Base-by-base conservation (phyloP, 1,140 invertebrate species). In the Brachionus calyciflorus region DNA sequence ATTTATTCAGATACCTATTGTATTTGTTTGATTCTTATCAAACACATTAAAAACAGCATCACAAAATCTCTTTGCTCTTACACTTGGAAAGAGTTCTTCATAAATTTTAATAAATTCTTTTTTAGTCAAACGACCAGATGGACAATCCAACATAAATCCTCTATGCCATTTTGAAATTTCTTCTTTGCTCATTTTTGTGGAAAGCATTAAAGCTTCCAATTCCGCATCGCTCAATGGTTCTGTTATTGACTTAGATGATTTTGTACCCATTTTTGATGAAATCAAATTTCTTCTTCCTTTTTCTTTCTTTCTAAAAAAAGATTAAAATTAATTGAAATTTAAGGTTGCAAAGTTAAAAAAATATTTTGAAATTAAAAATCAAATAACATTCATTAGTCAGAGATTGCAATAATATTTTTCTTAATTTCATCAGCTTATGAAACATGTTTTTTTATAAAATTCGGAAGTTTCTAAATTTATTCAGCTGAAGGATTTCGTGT, bases 131-230 rank as follows among this genome's bases (percentile, higher is more conserved):
- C 51, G 46, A 24, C 69, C 69, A 6, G 69, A 51, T 26, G 69
- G 69, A 41, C 69, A 73, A 24, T 73, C 69, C 12, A 73, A 30
- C 46, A 73, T 55, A 46, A 73, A 73, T 9, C 69, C 69, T 51
- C 44, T 65, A 37, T 65, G 60, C 60, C 60, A 65, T 37, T 65
- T 65, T 19, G 44, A n/a, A 21, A 65, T 65, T 24, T 65, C 60
- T 7, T 19, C 33, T 12, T 41, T 19, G 40, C 60, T 65, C 60
- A 65, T 65, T 41, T 65, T 10, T 14, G 60, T 65, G 19, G 40
- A 65, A 19, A 65, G 14, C 4, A 12, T 26, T 19, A 65, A n/a
- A 24, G 60, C 60, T 65, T 65, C 40, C 24, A 65, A 14, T 26
- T 65, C 60, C 5, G 60, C 60, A 21, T 65, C 60, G 60, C 60